phyloP scores from a whole-genome alignment of 2,797 vertebrate species.

The Poecilia gillii region DNA sequence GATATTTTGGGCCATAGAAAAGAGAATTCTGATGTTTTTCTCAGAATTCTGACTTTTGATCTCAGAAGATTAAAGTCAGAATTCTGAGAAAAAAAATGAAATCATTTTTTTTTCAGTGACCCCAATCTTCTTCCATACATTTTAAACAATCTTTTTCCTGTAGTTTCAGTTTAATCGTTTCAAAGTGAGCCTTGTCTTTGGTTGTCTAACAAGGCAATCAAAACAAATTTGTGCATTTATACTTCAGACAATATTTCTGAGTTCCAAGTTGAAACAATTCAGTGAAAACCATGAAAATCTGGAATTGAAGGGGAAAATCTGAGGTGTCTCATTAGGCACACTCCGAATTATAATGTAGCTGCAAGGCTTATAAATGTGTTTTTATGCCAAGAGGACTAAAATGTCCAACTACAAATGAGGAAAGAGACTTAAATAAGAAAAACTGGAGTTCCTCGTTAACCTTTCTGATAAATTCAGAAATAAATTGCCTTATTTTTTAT shows the following conservation, averaged over 20 bases:
- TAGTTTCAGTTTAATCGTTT: background rate
- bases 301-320: background rate
- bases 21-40: no score
- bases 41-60: no score
- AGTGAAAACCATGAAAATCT: background rate
- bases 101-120: no score
- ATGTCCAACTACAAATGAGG: background rate
- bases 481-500: background rate
- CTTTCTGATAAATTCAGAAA: background rate
- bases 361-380: background rate
- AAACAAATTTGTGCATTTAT: background rate
- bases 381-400: background rate
- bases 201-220: background rate
- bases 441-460: background rate
- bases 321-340: background rate
- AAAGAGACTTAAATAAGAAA: background rate
- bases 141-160: no score
- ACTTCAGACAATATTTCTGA: background rate
- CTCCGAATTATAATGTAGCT: background rate
- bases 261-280: background rate
- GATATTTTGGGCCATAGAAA: no score
- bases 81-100: background rate
- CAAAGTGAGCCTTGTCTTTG: background rate
- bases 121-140: no score
- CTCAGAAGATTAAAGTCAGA: background rate